Base-by-base conservation (phyloP, 2,113 vertebrate genomes). In the Sylvicapra grimmia region DNA sequence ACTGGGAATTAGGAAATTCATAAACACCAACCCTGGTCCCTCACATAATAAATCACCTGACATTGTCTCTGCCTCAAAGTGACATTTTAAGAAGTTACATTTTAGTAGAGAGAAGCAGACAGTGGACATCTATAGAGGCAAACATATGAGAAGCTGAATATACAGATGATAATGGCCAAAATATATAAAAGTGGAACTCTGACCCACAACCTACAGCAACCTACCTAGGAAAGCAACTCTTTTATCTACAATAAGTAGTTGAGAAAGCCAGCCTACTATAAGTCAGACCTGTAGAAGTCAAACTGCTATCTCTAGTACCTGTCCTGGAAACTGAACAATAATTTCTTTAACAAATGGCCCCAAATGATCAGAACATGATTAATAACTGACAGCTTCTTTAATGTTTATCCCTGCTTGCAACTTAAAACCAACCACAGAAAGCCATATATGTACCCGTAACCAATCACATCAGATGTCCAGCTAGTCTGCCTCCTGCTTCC, bases 401-500 rank as follows among this genome's bases (percentile, higher is more conserved):
- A 27, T n/a, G 44, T 80, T 63, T 54, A 3, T n/a, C n/a, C 86
- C 16, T 89, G n/a, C 2, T 87, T 88, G 14, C 13, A 27, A 18
- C 2, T 8, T 95, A 92, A 54, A 8, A 36, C 15, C 33, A 91
- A 82, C 1, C 29, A 59, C 18, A 80, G 40, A 36, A 31, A 72
- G 4, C 9, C n/a, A 83, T 19, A 68, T 36, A 54, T 11, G 25
- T 15, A 16, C 8, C 8, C 18, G 0, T 40, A 29, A 18, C 2
- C 4, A 19, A 47, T 61, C n/a, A 14, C 2, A 18, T 2, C 6
- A 31, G 12, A 9, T 6, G 1, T 10, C 21, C 3, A 56, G 23
- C 18, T 11, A 47, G 23, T 3, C 6, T 3, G 12, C 10, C 3
- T 51, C 6, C 2, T 53, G 14, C 0, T 12, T 85, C 21, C 10